Percentiles rank a stretch among this genome's conserved stretches.
phyloP scores from a whole-genome alignment of 2,888 invertebrate species.

The Molanna angustata region DNA sequence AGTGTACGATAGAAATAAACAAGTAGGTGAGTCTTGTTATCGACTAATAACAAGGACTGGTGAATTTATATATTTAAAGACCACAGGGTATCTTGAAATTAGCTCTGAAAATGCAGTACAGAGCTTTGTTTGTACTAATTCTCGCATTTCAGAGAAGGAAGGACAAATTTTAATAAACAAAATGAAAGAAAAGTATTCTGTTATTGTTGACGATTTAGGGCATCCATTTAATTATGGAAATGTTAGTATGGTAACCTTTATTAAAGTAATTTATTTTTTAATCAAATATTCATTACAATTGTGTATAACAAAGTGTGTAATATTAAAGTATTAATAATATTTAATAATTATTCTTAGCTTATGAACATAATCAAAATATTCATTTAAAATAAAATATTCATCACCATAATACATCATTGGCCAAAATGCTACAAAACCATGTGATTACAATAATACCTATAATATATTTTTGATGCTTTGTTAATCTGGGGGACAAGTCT shows the following conservation, averaged over 20 bases:
- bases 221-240: constrained; percentile 26
- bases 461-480: too few relatives aligned
- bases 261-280: background rate
- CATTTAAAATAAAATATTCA: too few relatives aligned
- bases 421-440: too few relatives aligned
- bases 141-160: constrained; percentile 62
- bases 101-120: constrained; percentile 65
- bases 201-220: constrained; percentile 44
- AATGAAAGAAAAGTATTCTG: constrained; percentile 66
- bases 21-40: constrained; percentile 70
- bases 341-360: too few relatives aligned
- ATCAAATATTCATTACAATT: too few relatives aligned
- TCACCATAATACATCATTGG: too few relatives aligned
- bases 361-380: too few relatives aligned
- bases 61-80: constrained; percentile 67
- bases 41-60: constrained; percentile 66
- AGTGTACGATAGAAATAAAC: constrained; percentile 73
- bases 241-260: constrained; percentile 7
- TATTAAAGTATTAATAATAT: too few relatives aligned
- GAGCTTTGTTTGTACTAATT: constrained; percentile 73
- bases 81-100: constrained; percentile 69
- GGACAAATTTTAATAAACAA: constrained; percentile 59
- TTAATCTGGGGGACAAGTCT: too few relatives aligned
- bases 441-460: too few relatives aligned
- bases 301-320: too few relatives aligned